These are phyloP conservation scores for Orthonyx spaldingii DNA, from an alignment of 2,113 vertebrate species.

Conservation along the genomic window DNA sequence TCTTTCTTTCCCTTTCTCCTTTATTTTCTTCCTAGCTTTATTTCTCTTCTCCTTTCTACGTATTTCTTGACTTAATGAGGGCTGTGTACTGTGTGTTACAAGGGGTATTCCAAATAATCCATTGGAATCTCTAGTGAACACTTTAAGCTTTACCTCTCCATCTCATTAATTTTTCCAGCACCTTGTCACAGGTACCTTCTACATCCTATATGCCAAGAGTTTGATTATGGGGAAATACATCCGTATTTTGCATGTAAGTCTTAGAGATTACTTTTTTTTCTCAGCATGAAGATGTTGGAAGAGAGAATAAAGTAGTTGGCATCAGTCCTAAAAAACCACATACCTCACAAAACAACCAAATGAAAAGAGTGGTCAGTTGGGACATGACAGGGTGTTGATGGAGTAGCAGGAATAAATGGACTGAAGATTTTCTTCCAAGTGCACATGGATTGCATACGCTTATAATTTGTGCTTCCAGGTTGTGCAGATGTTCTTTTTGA, in stretches of 20 bases:
- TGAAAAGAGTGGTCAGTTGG: neutral
- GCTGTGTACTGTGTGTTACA: neutral
- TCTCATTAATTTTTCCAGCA: constrained; percentile 7
- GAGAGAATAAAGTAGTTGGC: neutral
- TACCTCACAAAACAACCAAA: neutral
- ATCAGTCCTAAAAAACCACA: neutral
- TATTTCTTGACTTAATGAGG: neutral
- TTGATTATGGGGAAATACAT: neutral
- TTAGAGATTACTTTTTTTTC: neutral
- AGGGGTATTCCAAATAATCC: neutral
- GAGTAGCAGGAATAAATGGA: neutral
- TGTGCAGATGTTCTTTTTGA: neutral
- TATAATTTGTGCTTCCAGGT: neutral
- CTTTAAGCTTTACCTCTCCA: neutral
- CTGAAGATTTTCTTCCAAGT: constrained; percentile 16
- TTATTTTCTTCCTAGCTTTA: neutral
- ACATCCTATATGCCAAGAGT: neutral
- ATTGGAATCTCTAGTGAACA: neutral
- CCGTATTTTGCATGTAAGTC: neutral
- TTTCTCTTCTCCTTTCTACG: neutral
- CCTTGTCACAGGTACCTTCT: neutral
- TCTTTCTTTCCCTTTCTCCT: neutral
- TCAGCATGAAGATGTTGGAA: neutral
- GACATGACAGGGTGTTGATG: neutral
- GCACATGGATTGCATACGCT: neutral